Evolutionary conservation across 2,888 invertebrate genomes (phyloP).

Genomic region (Epinotia demarniana): DNA sequence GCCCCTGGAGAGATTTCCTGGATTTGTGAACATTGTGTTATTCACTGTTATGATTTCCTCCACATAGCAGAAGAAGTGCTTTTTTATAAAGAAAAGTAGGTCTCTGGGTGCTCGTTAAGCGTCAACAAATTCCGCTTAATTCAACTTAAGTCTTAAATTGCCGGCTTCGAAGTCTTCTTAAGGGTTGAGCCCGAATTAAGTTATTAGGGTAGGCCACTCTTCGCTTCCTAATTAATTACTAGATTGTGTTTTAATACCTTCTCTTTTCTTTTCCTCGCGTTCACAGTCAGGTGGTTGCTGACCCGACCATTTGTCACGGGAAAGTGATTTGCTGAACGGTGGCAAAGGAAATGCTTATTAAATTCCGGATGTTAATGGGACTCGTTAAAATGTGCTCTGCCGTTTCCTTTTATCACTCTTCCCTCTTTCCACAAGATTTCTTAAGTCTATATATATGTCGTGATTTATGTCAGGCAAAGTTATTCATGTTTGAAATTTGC

Average conservation of each 20-base stretch:
- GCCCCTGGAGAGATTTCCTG: slow-evolving; percentile 24
- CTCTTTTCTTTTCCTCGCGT: slow-evolving; percentile 24
- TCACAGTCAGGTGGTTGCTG: slow-evolving; percentile 34
- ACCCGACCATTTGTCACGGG: slow-evolving; percentile 39
- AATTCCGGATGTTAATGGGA: slow-evolving; percentile 19
- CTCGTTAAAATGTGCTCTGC: slow-evolving; percentile 14
- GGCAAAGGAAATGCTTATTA: slow-evolving; percentile 28
- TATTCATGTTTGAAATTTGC: slow-evolving; percentile 20
- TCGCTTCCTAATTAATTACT: slow-evolving; percentile 27
- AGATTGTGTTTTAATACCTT: slow-evolving; percentile 14
- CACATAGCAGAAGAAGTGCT: slow-evolving; percentile 19
- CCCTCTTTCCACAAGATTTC: not conserved
- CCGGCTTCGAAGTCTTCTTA: slow-evolving; percentile 10
- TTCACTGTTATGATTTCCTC: slow-evolving; percentile 23
- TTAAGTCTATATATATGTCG: not conserved
- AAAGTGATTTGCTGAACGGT: slow-evolving; percentile 40
- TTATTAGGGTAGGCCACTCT: slow-evolving; percentile 24
- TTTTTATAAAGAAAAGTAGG: slow-evolving; percentile 35
- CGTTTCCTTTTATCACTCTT: slow-evolving; percentile 17
- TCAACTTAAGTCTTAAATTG: slow-evolving; percentile 37
- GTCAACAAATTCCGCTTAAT: slow-evolving; percentile 41
- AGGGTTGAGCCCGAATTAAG: slow-evolving; percentile 13
- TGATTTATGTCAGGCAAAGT: not conserved
- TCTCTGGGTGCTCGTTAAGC: slow-evolving; percentile 31
- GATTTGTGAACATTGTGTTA: slow-evolving; percentile 33